phyloP scores from a whole-genome alignment of 2,888 invertebrate species.

The Volucella inanis region DNA sequence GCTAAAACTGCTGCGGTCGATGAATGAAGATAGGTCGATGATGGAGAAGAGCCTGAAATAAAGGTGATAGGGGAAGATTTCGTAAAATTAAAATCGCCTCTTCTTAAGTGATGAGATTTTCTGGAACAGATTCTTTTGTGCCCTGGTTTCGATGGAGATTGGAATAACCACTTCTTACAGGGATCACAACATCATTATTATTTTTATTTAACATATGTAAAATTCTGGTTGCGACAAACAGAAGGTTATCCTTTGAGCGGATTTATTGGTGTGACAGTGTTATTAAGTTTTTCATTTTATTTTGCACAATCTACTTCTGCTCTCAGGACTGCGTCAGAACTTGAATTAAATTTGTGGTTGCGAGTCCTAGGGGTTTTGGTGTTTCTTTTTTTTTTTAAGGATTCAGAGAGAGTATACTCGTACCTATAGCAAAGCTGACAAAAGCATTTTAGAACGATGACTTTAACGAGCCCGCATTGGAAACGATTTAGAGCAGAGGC shows the following conservation, averaged over 20 bases:
- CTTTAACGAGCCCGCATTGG: conserved; percentile 26
- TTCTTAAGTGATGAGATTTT: neutral
- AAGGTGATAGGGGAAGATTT: conserved; percentile 1
- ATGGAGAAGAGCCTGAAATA: neutral
- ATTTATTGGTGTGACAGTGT: conserved; percentile 31
- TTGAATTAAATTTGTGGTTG: conserved; percentile 27
- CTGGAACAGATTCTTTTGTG: neutral
- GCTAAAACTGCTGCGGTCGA: neutral
- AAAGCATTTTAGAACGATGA: conserved; percentile 24
- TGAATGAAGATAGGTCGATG: no score
- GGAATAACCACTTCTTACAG: neutral
- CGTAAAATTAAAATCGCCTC: conserved; percentile 25
- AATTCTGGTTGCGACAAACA: conserved; percentile 6
- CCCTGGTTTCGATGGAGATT: neutral
- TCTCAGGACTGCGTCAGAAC: conserved; percentile 18
- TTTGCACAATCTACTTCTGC: neutral
- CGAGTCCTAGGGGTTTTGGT: neutral
- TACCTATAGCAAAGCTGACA: conserved; percentile 29
- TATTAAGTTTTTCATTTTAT: no score
- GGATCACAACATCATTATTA: conserved; percentile 5
- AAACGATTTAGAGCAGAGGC: conserved; percentile 3
- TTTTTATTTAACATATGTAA: conserved; percentile 22
- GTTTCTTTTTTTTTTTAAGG: neutral
- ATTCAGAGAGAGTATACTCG: neutral
- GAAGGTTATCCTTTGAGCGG: conserved; percentile 51